A percentile compares a stretch with the other conserved stretches of the same genome.
These are phyloP conservation scores for Drosophila santomea DNA, from an alignment of 1,140 invertebrate genomes.

Conservation along the genomic window DNA sequence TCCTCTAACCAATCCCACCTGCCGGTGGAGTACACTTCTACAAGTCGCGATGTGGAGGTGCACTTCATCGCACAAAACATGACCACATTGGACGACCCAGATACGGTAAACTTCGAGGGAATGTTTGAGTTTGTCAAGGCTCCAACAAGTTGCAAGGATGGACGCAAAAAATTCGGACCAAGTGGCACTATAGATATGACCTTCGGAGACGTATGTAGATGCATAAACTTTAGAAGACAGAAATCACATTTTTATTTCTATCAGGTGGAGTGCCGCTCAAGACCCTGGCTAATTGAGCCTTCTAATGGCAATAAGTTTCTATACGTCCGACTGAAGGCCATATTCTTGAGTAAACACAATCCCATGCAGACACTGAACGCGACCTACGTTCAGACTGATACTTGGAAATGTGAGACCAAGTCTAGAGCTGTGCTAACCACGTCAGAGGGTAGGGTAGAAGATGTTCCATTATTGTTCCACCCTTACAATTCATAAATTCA, in stretches of 20 bases:
- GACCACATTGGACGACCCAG: conserved; percentile 93
- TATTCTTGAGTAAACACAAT: conserved; percentile 83
- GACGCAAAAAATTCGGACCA: conserved; percentile 89
- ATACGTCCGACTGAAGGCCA: conserved; percentile 79
- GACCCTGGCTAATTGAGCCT: conserved; percentile 92
- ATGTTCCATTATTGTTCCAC: not conserved
- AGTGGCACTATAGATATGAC: conserved; percentile 91
- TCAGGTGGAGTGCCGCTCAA: conserved; percentile 90
- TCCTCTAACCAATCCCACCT: conserved; percentile 82
- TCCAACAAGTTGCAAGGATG: conserved; percentile 87
- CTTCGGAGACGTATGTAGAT: conserved; percentile 88
- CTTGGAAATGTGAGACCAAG: conserved; percentile 80
- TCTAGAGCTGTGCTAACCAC: conserved; percentile 80
- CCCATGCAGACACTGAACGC: conserved; percentile 73
- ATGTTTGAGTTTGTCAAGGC: conserved; percentile 92
- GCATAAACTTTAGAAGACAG: no score
- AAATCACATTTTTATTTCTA: not conserved
- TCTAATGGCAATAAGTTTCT: conserved; percentile 86
- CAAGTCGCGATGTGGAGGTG: conserved; percentile 91
- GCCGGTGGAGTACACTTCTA: conserved; percentile 91
- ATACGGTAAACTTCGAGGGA: conserved; percentile 93
- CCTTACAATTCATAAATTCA: not conserved
- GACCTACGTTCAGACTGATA: conserved; percentile 53
- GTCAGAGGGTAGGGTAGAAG: conserved; percentile 66
- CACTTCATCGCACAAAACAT: conserved; percentile 92